Evolutionary conservation across 53 echinoderm and acorn worm genomes (phyloP).

Genomic region (Zoroaster sp.): DNA sequence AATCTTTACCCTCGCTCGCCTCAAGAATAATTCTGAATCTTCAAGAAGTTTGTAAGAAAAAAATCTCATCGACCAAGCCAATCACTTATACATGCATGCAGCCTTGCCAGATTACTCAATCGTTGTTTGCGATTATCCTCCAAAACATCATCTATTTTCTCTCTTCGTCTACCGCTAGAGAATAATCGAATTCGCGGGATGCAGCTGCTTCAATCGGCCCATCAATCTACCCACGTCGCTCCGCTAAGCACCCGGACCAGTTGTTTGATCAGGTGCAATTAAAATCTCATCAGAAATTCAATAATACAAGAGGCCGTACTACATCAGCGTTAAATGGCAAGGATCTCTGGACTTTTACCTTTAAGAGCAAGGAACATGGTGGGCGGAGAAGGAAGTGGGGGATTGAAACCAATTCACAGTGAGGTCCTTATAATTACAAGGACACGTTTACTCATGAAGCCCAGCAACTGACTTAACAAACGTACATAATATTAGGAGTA

Average conservation of each 20-base stretch:
- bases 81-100: constrained; percentile 7
- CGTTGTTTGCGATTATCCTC: constrained; percentile 4
- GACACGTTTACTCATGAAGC: no score
- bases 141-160: neutral
- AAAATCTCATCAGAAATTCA: constrained; percentile 58
- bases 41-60: neutral
- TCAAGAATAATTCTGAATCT: neutral
- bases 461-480: no score
- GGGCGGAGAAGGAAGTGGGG: neutral
- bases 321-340: constrained; percentile 49
- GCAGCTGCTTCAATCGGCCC: constrained; percentile 34
- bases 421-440: no score
- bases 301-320: constrained; percentile 35
- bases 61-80: neutral
- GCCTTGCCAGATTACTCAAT: constrained; percentile 29
- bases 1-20: no score
- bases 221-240: constrained; percentile 19
- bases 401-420: no score
- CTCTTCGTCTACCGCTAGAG: constrained; percentile 1
- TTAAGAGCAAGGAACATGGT: neutral
- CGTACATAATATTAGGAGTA: no score
- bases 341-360: constrained; percentile 1
- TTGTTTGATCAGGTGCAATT: constrained; percentile 60
- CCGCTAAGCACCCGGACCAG: constrained; percentile 10
- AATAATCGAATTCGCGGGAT: constrained; percentile 43